Evolutionary conservation across 2,888 invertebrate genomes (phyloP).

Genomic region (Rotaria macrura): DNA sequence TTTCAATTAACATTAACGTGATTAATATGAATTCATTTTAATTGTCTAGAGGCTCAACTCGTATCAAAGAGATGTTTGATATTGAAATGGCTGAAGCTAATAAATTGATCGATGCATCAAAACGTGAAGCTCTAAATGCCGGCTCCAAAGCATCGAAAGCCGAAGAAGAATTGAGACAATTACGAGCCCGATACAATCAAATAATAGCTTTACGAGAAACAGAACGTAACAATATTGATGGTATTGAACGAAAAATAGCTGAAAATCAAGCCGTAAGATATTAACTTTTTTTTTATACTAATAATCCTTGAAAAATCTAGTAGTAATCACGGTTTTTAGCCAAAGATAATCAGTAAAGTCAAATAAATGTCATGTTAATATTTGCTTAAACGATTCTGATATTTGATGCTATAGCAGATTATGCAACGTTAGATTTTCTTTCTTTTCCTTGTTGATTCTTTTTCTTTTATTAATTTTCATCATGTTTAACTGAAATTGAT

Average conservation of each 20-base stretch:
- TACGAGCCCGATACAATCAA: slow-evolving; percentile 22
- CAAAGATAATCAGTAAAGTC: neutral
- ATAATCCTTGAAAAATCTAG: neutral
- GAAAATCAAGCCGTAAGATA: slow-evolving; percentile 30
- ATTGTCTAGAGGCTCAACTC: slow-evolving; percentile 40
- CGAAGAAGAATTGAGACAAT: slow-evolving; percentile 21
- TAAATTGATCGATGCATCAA: slow-evolving; percentile 51
- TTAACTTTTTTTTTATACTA: neutral
- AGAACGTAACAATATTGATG: slow-evolving; percentile 26
- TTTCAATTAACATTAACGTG: neutral
- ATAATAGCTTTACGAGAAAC: slow-evolving; percentile 2
- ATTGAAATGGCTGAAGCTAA: slow-evolving; percentile 52
- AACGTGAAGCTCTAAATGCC: slow-evolving; percentile 51
- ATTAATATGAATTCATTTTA: neutral
- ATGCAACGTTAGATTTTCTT: neutral
- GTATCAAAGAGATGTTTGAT: slow-evolving; percentile 51
- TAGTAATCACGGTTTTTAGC: neutral
- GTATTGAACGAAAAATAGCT: slow-evolving; percentile 28
- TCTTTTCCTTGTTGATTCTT: too few relatives aligned
- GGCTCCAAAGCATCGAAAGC: slow-evolving; percentile 44
- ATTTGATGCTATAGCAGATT: neutral
- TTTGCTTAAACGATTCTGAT: neutral
- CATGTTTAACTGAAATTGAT: too few relatives aligned
- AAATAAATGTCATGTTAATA: neutral
- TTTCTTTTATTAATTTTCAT: neutral